phyloP scores from a whole-genome alignment of 2,888 invertebrate species.

The Dermolepida albohirtum region DNA sequence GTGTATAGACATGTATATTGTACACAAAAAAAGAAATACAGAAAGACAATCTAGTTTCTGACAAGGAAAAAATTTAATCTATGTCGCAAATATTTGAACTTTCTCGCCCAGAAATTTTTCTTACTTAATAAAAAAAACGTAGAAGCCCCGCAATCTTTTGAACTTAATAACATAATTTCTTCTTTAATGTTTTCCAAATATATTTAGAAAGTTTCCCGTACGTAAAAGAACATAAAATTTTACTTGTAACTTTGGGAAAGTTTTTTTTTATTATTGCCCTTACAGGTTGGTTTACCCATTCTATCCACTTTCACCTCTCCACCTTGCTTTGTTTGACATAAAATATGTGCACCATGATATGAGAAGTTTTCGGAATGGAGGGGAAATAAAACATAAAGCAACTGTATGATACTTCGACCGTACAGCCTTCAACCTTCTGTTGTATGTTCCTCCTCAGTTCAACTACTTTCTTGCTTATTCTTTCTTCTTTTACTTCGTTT shows the following conservation, averaged over 20 bases:
- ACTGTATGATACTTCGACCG: neutral
- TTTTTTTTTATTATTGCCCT: constrained; percentile 3
- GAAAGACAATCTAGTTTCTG: too few relatives aligned
- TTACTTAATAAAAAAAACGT: too few relatives aligned
- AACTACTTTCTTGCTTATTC: neutral
- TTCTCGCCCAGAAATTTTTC: too few relatives aligned
- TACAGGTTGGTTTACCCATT: too few relatives aligned
- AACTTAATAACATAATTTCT: too few relatives aligned
- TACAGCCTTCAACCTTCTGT: too few relatives aligned
- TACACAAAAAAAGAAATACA: too few relatives aligned
- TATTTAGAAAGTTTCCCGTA: constrained; percentile 9
- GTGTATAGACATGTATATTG: too few relatives aligned
- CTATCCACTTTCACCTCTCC: too few relatives aligned
- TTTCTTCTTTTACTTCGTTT: neutral
- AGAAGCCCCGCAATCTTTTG: too few relatives aligned
- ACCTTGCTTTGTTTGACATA: neutral
- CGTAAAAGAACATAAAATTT: constrained; percentile 15
- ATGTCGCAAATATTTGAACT: too few relatives aligned
- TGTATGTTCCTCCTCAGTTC: neutral
- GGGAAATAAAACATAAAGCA: constrained; percentile 18
- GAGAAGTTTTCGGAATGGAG: constrained; percentile 15
- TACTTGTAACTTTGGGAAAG: neutral
- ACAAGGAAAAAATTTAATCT: too few relatives aligned
- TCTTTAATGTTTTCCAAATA: constrained; percentile 2
- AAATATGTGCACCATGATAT: constrained; percentile 12